These are phyloP conservation scores for Opisthocomus hoazin DNA, from an alignment of 2,113 vertebrate species.

Conservation along the genomic window DNA sequence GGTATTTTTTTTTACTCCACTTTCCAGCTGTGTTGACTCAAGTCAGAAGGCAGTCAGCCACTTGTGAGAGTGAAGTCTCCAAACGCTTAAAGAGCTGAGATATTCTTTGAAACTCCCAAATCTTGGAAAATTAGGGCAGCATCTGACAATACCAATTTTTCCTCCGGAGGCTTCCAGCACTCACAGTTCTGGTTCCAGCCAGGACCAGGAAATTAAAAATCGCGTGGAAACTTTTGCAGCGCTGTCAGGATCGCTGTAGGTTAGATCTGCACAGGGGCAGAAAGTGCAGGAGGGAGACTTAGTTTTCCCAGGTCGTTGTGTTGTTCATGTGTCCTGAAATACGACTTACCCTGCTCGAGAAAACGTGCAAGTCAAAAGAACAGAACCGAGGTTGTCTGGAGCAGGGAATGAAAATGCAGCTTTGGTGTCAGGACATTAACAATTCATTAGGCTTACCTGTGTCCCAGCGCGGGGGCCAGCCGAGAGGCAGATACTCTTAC, in stretches of 20 bases:
- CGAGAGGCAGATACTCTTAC: neutral
- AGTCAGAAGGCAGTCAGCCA: constrained; percentile 22
- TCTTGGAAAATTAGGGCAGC: constrained; percentile 49
- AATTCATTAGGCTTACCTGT: constrained; percentile 31
- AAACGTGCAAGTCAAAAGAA: neutral
- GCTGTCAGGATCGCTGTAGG: neutral
- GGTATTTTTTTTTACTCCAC: neutral
- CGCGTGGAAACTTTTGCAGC: neutral
- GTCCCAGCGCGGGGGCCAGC: neutral
- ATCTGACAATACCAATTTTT: constrained; percentile 55
- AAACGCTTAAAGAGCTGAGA: constrained; percentile 30
- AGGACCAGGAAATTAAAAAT: constrained; percentile 55
- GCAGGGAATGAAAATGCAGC: neutral
- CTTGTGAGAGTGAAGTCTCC: constrained; percentile 27
- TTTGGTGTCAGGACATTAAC: neutral
- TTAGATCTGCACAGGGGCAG: neutral
- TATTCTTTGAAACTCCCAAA: constrained; percentile 30
- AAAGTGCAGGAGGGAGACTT: neutral
- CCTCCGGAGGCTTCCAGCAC: neutral
- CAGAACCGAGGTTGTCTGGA: neutral
- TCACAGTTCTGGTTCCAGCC: constrained; percentile 3
- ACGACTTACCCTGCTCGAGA: neutral
- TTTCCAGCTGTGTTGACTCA: constrained; percentile 60
- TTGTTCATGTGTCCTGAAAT: neutral
- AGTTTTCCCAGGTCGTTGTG: neutral